phyloP scores from a whole-genome alignment of 2,797 vertebrate species.

The Pangasius larnaudii region DNA sequence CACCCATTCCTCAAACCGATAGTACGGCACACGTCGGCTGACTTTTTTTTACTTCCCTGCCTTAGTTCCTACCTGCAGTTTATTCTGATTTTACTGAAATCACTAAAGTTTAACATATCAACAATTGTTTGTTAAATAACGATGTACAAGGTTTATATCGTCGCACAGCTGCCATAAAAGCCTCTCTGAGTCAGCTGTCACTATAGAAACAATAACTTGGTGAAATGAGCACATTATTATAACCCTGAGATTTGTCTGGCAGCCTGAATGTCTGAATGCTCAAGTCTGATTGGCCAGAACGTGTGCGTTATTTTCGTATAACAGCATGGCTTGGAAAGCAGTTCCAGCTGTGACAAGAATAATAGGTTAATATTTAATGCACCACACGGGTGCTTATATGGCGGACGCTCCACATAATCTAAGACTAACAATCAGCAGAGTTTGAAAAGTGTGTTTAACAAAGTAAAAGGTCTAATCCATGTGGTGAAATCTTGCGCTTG shows the following conservation, averaged over 20 bases:
- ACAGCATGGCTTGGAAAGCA: not conserved
- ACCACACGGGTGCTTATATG: not conserved
- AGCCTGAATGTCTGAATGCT: not conserved
- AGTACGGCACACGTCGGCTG: no score
- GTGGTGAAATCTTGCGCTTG: not conserved
- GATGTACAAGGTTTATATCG: not conserved
- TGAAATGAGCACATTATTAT: not conserved
- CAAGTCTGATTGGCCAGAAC: not conserved
- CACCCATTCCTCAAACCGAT: no score
- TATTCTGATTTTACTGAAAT: no score
- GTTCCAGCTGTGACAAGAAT: not conserved
- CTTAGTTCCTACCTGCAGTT: no score
- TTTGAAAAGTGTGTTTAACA: not conserved
- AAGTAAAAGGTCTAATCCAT: not conserved
- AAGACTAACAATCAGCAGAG: not conserved
- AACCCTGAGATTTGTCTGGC: not conserved
- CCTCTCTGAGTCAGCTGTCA: not conserved
- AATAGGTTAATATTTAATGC: not conserved
- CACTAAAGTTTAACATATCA: no score
- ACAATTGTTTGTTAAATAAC: no score
- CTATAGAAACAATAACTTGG: not conserved
- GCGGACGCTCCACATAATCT: not conserved
- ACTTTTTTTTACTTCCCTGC: no score
- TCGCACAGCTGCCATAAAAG: not conserved
- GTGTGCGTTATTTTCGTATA: not conserved